Evolutionary conservation across 30 jellyfish, hydroid and myxozoan species (phyloP), one percentile per base, ranked within the genome.

Genomic region (Morbakka virulenta): DNA sequence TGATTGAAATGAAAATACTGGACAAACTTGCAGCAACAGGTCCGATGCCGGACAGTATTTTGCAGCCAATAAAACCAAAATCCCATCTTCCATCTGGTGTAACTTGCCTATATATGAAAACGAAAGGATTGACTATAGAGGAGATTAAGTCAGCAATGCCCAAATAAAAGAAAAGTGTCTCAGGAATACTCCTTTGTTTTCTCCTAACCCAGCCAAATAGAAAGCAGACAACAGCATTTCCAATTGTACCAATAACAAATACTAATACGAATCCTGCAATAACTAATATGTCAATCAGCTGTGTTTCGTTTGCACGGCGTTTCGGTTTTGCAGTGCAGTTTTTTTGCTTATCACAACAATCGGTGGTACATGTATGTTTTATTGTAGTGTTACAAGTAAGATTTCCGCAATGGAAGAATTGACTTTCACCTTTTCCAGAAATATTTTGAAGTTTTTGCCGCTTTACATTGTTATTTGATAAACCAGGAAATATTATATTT

Each of bases 1-100:
- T 64, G 20, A 92, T 82, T 30, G 75, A 79, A 13, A 92, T 87
- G 22, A 92, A 52, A 69, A 95, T 67, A 31, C 93, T 96, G 13
- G 98, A 92, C 4, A 86, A 63, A 12, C 94, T 92, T 20, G 93
- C 87, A 2, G 94, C 96, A 20, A 77, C 73, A 21, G 96, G 87
- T 23, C 94, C 95, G 29, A 92, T 28, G 20, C 94, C 84, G 23
- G 82, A 84, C 24, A 85, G 82, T 26, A 86, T 17, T 82, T 85
- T 92, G 88, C 98, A 92, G 12, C 94, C 96, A 22, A 91, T 65
- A 47, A 70, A 79, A 32, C 98, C 96, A 35, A 85, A 85, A 68
- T 85, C 95, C 98, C 98, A 92, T 32, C 80, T 62, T 28, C 69
- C 26, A 33, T 72, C 74, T 20, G 52, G 64, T 0, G 96, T 92